A percentile compares a stretch with the other conserved stretches of the same genome.
These are phyloP conservation scores for Megamerina dolium DNA, from an alignment of 2,888 invertebrate species.

Conservation along the genomic window DNA sequence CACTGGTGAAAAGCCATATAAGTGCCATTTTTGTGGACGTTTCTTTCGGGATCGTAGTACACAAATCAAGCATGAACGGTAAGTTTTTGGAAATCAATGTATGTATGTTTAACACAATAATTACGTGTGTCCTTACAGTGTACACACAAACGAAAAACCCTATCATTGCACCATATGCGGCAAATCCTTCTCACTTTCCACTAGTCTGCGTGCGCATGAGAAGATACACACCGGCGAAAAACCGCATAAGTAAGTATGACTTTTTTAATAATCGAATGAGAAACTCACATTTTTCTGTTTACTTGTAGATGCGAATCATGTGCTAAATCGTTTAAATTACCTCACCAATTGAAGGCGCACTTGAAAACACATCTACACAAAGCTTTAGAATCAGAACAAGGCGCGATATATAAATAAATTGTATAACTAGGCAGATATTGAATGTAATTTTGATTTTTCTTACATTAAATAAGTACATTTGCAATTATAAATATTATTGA, in stretches of 20 bases:
- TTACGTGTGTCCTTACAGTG: no score
- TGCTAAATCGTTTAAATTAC: slow-evolving; percentile 41
- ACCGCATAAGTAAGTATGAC: slow-evolving; percentile 27
- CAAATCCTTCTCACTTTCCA: slow-evolving; percentile 38
- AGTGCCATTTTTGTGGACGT: slow-evolving; percentile 32
- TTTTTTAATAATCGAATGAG: neutral
- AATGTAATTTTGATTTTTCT: no score
- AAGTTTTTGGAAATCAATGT: neutral
- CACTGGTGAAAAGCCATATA: slow-evolving; percentile 38
- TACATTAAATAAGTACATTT: no score
- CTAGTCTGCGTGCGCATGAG: slow-evolving; percentile 37
- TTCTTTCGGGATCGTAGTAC: slow-evolving; percentile 45
- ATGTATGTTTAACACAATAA: no score
- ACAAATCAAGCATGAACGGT: slow-evolving; percentile 44
- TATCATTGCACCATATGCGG: slow-evolving; percentile 33
- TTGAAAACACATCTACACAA: slow-evolving; percentile 30
- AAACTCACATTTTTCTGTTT: neutral
- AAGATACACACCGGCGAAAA: slow-evolving; percentile 38
- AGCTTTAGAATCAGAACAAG: slow-evolving; percentile 7
- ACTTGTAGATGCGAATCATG: slow-evolving; percentile 37
- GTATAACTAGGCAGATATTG: no score
- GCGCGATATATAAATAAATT: no score
- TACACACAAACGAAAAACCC: slow-evolving; percentile 43
- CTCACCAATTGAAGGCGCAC: slow-evolving; percentile 46
- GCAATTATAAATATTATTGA: neutral